These are phyloP conservation scores for Tridacna crocea DNA, from an alignment of 2,888 invertebrate species.

Conservation along the genomic window DNA sequence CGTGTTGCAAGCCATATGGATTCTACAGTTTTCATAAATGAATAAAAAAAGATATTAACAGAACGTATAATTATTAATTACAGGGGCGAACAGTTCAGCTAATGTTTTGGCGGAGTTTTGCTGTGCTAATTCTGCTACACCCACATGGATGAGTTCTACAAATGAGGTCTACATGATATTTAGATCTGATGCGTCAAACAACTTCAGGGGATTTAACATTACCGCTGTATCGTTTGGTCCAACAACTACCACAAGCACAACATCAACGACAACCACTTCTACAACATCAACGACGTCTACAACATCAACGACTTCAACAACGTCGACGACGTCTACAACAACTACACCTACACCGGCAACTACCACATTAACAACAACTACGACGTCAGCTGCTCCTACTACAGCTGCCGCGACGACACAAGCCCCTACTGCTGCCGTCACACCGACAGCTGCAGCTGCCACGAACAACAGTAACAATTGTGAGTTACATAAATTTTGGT, in stretches of 20 bases:
- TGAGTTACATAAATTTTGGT: no score
- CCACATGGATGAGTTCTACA: slow-evolving; percentile 26
- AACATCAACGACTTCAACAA: slow-evolving; percentile 4
- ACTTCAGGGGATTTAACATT: slow-evolving; percentile 35
- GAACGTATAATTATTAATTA: background rate
- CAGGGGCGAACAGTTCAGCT: slow-evolving; percentile 15
- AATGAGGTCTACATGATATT: slow-evolving; percentile 31
- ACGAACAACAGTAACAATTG: no score
- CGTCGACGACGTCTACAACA: background rate
- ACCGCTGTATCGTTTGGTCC: slow-evolving; percentile 14
- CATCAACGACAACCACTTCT: slow-evolving; percentile 30
- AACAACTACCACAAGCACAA: slow-evolving; percentile 31
- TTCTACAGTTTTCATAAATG: no score
- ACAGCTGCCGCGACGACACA: background rate
- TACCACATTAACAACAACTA: background rate
- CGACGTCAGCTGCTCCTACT: background rate
- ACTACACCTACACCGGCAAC: background rate
- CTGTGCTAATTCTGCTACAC: slow-evolving; percentile 18
- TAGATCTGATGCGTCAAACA: slow-evolving; percentile 17
- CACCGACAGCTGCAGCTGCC: background rate
- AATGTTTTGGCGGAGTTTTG: slow-evolving; percentile 28
- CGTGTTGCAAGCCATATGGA: no score
- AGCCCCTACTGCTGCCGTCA: background rate
- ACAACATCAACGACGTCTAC: slow-evolving; percentile 19
- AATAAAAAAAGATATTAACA: no score